Evolutionary conservation across 2,888 invertebrate species (phyloP).

Genomic region (Sipha maydis): DNA sequence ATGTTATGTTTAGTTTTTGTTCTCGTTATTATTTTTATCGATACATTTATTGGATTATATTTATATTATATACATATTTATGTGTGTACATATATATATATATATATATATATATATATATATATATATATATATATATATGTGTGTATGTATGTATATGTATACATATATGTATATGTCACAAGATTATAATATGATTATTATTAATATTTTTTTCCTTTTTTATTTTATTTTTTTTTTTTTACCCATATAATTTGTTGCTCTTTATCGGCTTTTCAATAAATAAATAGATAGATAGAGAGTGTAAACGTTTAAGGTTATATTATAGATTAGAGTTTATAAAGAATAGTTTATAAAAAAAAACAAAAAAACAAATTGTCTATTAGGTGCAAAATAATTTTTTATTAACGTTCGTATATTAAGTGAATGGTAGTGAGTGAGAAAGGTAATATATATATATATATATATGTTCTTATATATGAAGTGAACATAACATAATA

Average conservation of each 20-base stretch:
- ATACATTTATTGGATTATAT: slow-evolving; percentile 57
- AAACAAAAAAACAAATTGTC: slow-evolving; percentile 7
- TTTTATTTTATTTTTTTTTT: slow-evolving; percentile 16
- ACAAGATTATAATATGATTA: slow-evolving; percentile 54
- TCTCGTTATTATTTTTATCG: slow-evolving; percentile 60
- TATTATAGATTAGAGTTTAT: slow-evolving; percentile 56
- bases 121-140: slow-evolving; percentile 19
- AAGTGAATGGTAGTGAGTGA: slow-evolving; percentile 49
- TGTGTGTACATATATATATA: too few species aligned
- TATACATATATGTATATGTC: slow-evolving; percentile 25
- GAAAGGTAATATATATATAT: background rate
- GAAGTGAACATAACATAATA: slow-evolving; percentile 28
- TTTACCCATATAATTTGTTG: slow-evolving; percentile 48
- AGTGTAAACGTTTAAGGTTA: slow-evolving; percentile 40
- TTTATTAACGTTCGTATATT: slow-evolving; percentile 36
- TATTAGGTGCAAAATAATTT: slow-evolving; percentile 49
- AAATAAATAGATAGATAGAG: slow-evolving; percentile 28
- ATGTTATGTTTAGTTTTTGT: slow-evolving; percentile 55
- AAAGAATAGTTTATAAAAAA: slow-evolving; percentile 1
- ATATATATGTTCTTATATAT: background rate
- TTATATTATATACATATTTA: slow-evolving; percentile 12
- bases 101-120: too few species aligned
- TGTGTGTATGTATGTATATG: slow-evolving; percentile 10
- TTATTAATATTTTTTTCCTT: slow-evolving; percentile 19
- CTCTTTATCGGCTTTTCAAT: slow-evolving; percentile 43